phyloP scores from a whole-genome alignment of 1,140 invertebrate species.

The Mizuhopecten yessoensis region DNA sequence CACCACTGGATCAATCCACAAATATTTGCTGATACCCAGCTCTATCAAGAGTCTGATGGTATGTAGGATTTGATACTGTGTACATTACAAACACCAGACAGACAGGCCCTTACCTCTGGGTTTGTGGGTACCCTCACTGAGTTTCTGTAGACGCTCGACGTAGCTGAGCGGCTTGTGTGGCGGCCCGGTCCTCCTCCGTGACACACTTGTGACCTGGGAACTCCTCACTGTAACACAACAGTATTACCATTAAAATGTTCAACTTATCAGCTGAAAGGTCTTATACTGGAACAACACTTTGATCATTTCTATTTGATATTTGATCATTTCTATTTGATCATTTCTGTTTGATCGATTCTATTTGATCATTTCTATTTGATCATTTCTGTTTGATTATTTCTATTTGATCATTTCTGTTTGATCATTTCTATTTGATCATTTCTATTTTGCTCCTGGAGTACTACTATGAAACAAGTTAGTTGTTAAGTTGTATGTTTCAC shows the following conservation, averaged over 20 bases:
- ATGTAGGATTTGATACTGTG: not conserved
- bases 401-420: too few species aligned
- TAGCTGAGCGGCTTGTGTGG: conserved; percentile 79
- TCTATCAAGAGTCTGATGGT: too few species aligned
- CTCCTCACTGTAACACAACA: conserved; percentile 46
- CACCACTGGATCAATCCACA: too few species aligned
- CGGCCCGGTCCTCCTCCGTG: conserved; percentile 63
- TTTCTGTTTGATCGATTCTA: too few species aligned
- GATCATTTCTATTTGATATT: too few species aligned
- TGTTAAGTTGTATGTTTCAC: not conserved
- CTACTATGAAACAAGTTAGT: not conserved
- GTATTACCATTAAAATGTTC: conserved; percentile 2
- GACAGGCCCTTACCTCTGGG: conserved; percentile 53
- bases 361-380: too few species aligned
- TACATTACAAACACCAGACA: not conserved
- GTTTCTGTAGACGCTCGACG: conserved; percentile 77
- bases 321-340: too few species aligned
- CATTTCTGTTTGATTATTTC: too few species aligned
- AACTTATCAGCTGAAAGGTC: too few species aligned
- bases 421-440: not conserved
- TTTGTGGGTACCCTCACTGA: conserved; percentile 69
- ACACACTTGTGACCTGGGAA: conserved; percentile 47
- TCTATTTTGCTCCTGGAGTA: too few species aligned
- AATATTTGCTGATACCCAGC: too few species aligned
- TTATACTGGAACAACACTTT: too few species aligned